Evolutionary conservation across 2,113 vertebrate species (phyloP).

Genomic region (Dromaius novaehollandiae): DNA sequence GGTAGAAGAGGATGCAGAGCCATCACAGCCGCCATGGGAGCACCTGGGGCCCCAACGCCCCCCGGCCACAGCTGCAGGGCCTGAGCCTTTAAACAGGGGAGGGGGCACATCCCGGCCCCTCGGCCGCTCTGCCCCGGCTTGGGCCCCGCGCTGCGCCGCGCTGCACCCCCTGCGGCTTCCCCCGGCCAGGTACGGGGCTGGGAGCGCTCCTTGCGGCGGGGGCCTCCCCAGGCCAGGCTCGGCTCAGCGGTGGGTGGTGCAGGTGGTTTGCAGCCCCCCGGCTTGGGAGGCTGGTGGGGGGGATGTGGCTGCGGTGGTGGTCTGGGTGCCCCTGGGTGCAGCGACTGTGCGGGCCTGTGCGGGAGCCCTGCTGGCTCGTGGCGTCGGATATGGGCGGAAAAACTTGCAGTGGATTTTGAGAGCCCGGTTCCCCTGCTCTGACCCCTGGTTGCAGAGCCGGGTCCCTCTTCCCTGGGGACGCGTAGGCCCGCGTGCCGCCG

Average conservation of each 20-base stretch:
- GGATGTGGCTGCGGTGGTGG: no score
- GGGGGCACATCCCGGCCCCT: fast-evolving
- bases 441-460: not conserved
- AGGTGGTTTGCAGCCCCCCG: no score
- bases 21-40: not conserved
- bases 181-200: not conserved
- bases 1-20: not conserved
- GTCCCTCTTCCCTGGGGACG: not conserved
- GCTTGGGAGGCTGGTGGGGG: no score
- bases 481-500: no score
- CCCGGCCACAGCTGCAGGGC: not conserved
- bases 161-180: no score
- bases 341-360: no score
- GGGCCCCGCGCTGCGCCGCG: fast-evolving
- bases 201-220: no score
- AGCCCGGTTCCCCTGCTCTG: fast-evolving
- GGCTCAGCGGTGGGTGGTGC: no score
- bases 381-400: not conserved
- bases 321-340: no score
- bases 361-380: fast-evolving
- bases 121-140: fast-evolving
- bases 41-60: not conserved
- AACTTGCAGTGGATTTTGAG: fast-evolving
- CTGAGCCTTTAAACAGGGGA: not conserved
- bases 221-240: no score